A percentile compares a stretch with the other conserved stretches of the same genome.
phyloP scores from a whole-genome alignment of 2,797 vertebrate genomes.

The Helarctos malayanus region DNA sequence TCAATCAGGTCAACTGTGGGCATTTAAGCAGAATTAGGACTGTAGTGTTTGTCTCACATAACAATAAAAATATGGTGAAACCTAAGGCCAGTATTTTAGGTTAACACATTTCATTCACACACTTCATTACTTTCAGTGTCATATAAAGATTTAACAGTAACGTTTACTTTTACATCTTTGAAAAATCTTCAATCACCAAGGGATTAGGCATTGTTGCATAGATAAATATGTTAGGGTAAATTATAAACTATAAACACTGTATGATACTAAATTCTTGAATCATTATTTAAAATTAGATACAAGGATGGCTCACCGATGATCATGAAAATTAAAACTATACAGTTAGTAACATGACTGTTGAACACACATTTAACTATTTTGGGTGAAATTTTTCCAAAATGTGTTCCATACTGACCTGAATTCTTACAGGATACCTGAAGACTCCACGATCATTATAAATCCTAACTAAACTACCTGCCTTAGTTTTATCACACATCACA shows the following conservation, averaged over 20 bases:
- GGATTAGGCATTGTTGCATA: not conserved
- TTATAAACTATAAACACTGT: constrained; percentile 9
- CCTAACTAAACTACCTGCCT: not conserved
- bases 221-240: constrained; percentile 5
- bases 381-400: not conserved
- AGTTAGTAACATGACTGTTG: not conserved
- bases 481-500: not conserved
- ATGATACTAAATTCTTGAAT: constrained; percentile 12
- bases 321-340: constrained; percentile 29
- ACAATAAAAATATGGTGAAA: not conserved
- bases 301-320: not conserved
- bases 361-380: not conserved
- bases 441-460: not conserved
- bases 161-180: constrained; percentile 26
- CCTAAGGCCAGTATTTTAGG: not conserved
- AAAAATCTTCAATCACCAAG: not conserved
- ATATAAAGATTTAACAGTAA: constrained; percentile 38
- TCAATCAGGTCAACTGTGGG: not conserved
- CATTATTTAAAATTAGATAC: constrained; percentile 28
- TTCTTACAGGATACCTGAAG: not conserved
- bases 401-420: not conserved
- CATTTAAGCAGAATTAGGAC: not conserved
- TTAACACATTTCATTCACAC: constrained; percentile 8
- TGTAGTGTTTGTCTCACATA: not conserved
- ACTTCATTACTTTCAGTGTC: not conserved